Base-by-base conservation (phyloP, 1,140 invertebrate species). In the Watersipora subatra region DNA sequence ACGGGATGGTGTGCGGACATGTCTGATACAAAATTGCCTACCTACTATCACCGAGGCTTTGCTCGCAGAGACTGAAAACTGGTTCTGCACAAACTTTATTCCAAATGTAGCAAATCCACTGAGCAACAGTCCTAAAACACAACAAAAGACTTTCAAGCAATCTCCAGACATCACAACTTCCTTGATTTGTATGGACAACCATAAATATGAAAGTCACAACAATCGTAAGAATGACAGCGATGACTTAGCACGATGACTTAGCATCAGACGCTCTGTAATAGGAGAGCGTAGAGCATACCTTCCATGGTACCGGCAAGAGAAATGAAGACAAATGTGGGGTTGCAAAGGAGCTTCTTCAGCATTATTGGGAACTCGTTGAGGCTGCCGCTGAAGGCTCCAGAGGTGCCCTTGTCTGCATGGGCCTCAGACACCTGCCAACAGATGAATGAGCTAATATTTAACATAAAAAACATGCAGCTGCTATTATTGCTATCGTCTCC, bases 11-110 rank as follows among this genome's bases (percentile, higher is more conserved):
- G n/a, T n/a, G n/a, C n/a, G n/a, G n/a, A n/a, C n/a, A n/a, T n/a
- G n/a, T n/a, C n/a, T n/a, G n/a, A n/a, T n/a, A 24, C 27, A 28
- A 1, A 17, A 28, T 28, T 29, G 69, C 77, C 81, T 78, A 88
- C 89, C 89, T 78, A 91, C 86, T 66, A 90, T 78, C 58, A 89
- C 72, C 17, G 89, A 88, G 1, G 89, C 87, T 27, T 80, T 82
- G 57, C 87, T 86, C 0, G 89, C 85, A 28, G 83, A 85, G 7
- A 91, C 83, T 69, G 86, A 86, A 71, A 89, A 92, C 78, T 91
- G 89, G 76, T 88, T 89, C 78, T 92, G 88, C 61, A 92, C 88
- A 67, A 80, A 83, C 74, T 92, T 92, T 0, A 89, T 89, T 64
- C 89, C 78, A 72, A 91, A 92, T 0, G 89, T 87, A 0, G 88